Evolutionary conservation across 2,113 vertebrate species (phyloP).

Genomic region (Tringa solitaria): DNA sequence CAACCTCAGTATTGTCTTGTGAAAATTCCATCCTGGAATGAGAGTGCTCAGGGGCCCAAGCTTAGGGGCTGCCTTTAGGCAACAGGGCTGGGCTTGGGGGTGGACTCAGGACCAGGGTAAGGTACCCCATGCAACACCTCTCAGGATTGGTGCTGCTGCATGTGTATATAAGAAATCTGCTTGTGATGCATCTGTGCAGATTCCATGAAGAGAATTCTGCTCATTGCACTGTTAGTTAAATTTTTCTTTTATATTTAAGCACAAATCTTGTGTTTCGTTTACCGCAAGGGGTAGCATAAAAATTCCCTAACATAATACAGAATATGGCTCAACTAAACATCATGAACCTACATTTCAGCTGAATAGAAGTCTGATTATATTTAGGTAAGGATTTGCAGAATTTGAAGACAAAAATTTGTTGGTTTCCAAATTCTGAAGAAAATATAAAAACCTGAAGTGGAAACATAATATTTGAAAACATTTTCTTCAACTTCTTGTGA

Average conservation of each 20-base stretch:
- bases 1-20: neutral
- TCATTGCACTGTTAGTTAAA: neutral
- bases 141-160: rapidly evolving
- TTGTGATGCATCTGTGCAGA: neutral
- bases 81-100: neutral
- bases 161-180: neutral
- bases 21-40: neutral
- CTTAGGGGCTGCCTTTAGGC: neutral
- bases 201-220: neutral
- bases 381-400: neutral
- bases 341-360: neutral
- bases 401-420: neutral
- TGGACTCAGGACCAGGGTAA: neutral
- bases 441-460: neutral
- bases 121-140: rapidly evolving
- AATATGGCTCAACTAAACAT: neutral
- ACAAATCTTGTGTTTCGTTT: rapidly evolving
- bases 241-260: neutral
- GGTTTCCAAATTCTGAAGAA: neutral
- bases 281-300: rapidly evolving
- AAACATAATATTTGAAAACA: neutral
- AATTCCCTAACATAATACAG: neutral
- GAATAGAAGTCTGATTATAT: neutral
- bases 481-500: neutral
- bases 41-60: rapidly evolving